Conservation (phyloP, 92 coral and sea anemone species). For the Metridium senile region DNA sequence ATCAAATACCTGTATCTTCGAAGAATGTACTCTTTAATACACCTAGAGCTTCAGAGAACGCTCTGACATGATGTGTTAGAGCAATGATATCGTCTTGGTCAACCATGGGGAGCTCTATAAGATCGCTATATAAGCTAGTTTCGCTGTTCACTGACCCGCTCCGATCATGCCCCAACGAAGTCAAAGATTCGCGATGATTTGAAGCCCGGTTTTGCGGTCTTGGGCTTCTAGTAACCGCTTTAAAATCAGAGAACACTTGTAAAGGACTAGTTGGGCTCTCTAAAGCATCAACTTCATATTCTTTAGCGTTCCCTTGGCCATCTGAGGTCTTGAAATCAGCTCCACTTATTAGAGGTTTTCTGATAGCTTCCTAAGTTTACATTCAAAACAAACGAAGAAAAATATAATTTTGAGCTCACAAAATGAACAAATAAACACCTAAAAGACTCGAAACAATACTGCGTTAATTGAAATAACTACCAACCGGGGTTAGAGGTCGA, state of each 20-base stretch:
- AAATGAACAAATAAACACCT: slow-evolving; percentile 23
- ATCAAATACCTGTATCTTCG: slow-evolving; percentile 72
- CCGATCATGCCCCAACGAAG: slow-evolving; percentile 61
- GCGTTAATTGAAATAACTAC: slow-evolving; percentile 38
- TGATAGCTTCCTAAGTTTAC: slow-evolving; percentile 43
- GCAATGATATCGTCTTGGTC: slow-evolving; percentile 94
- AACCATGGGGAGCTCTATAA: slow-evolving; percentile 91
- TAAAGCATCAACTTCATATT: slow-evolving; percentile 16
- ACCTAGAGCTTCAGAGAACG: slow-evolving; percentile 90
- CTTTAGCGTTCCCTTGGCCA: slow-evolving; percentile 35
- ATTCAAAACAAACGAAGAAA: slow-evolving; percentile 25
- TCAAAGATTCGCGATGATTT: slow-evolving; percentile 67
- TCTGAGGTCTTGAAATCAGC: slow-evolving; percentile 7
- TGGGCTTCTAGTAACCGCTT: slow-evolving; percentile 27
- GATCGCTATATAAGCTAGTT: slow-evolving; percentile 72
- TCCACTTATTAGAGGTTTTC: slow-evolving; percentile 20
- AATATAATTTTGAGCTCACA: slow-evolving; percentile 7
- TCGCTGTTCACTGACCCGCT: slow-evolving; percentile 93
- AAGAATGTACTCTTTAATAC: slow-evolving; percentile 82
- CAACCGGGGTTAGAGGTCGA: slow-evolving; percentile 87
- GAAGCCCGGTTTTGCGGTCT: slow-evolving; percentile 26
- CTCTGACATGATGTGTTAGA: slow-evolving; percentile 83
- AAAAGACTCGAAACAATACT: slow-evolving; percentile 19
- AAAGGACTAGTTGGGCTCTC: not conserved
- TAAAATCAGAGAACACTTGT: slow-evolving; percentile 21